Evolutionary conservation across 2,113 vertebrate species (phyloP), one percentile per base, ranked within the genome.

Genomic region (Neogobius melanostomus): DNA sequence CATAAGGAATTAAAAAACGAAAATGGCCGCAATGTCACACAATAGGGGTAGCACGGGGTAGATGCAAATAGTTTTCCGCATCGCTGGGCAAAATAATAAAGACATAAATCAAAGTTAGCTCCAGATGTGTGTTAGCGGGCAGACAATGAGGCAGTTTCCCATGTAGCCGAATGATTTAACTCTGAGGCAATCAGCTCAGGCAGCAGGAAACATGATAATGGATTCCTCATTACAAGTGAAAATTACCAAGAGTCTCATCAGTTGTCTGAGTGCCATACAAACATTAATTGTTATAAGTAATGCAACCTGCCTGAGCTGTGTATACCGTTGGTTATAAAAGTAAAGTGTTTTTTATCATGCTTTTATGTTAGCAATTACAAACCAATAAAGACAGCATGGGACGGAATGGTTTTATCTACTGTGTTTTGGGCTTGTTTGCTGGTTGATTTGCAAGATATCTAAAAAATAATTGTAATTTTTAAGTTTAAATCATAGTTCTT

Each of bases 71-170:
- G 82, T 88, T 90, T 90, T 85, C 81, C 75, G 87, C 88, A 84
- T 79, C 83, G 81, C 47, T 68, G 82, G 64, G 82, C 66, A 84
- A 85, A 86, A 87, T 89, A 90, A 90, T 88, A 86, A 85, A 90
- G 88, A 86, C 84, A 90, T 90, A 85, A 89, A 90, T 91, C 89
- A 90, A 85, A 87, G 71, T 81, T 82, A 86, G 86, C 76, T 73
- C 42, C 75, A 77, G 82, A 82, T 71, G 53, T 79, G 42, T 68
- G 69, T 82, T 88, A 79, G 80, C 67, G 76, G 67, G 69, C 73
- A 87, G 76, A 89, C 78, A 88, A 87, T 80, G 77, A 81, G 73
- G 65, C 66, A 71, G 72, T 69, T 75, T 81, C 73, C 73, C 77
- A 49, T 76, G 83, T 70, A 80, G 77, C 9, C 76, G 82, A 79